Conservation (phyloP, 2,888 invertebrate species). For the Peribatodes rhomboidaria region DNA sequence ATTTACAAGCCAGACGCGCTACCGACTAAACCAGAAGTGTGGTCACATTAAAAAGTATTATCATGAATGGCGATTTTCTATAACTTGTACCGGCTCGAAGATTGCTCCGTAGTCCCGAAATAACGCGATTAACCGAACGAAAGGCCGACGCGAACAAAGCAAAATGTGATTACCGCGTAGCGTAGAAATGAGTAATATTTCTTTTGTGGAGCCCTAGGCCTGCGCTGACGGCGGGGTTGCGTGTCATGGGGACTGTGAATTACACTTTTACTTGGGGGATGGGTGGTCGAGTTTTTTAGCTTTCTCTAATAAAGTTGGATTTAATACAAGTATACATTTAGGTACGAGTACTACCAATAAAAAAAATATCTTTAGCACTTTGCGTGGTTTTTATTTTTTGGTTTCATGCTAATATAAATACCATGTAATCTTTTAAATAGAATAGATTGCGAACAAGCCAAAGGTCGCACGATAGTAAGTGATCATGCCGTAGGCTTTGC, state of each 20-base stretch:
- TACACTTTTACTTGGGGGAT: not conserved
- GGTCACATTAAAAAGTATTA: too few species aligned
- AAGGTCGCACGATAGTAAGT: too few species aligned
- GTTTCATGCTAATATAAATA: too few species aligned
- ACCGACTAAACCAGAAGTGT: too few species aligned
- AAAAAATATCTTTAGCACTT: too few species aligned
- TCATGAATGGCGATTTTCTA: conserved; percentile 43
- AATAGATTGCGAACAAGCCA: too few species aligned
- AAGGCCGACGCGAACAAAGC: conserved; percentile 84
- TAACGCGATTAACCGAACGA: conserved; percentile 85
- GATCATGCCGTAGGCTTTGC: too few species aligned
- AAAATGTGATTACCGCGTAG: conserved; percentile 84
- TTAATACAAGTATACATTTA: too few species aligned
- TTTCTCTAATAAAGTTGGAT: not conserved
- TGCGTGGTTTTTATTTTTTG: too few species aligned
- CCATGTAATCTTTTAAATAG: too few species aligned
- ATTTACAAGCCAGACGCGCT: too few species aligned
- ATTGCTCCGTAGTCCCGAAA: conserved; percentile 77
- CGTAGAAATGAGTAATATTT: conserved; percentile 84
- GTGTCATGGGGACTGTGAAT: conserved; percentile 13
- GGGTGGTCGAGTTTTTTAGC: not conserved
- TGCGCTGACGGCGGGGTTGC: conserved; percentile 33
- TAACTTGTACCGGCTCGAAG: conserved; percentile 48
- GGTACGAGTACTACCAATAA: too few species aligned
- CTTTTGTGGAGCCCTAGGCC: conserved; percentile 66